Conservation (phyloP, 2,797 vertebrate genomes). For the Falco naumanni region DNA sequence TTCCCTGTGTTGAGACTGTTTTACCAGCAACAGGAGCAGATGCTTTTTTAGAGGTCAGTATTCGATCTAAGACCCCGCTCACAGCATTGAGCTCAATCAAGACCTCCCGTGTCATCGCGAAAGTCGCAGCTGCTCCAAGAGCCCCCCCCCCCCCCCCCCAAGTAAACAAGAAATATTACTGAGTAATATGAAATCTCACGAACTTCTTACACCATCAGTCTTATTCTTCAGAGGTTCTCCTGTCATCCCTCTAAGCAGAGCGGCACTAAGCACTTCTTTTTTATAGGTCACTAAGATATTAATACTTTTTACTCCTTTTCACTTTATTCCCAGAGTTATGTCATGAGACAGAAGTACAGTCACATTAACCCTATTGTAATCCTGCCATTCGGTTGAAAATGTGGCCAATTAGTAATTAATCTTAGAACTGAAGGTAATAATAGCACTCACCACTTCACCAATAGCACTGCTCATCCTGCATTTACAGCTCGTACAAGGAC, state of each 20-base stretch:
- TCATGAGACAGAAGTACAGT: background rate
- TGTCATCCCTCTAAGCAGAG: background rate
- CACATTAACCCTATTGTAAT: background rate
- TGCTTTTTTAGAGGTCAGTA: background rate
- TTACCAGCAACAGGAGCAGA: background rate
- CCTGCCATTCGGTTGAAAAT: background rate
- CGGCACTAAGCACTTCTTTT: background rate
- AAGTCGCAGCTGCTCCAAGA: background rate
- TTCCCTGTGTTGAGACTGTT: background rate
- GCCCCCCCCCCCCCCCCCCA: accelerated
- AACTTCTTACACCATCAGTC: background rate
- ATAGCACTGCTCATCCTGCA: background rate
- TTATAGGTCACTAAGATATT: background rate
- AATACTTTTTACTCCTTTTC: background rate
- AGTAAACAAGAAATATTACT: background rate
- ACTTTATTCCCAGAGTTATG: background rate
- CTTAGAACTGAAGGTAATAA: background rate
- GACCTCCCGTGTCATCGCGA: background rate
- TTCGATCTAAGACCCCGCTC: background rate
- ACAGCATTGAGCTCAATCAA: background rate
- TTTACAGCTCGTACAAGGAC: background rate
- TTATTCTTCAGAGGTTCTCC: background rate
- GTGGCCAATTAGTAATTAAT: slow-evolving; percentile 32
- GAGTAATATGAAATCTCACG: background rate
- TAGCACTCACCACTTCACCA: background rate